Conservation (phyloP, 2,113 vertebrate species). For the Carettochelys insculpta region DNA sequence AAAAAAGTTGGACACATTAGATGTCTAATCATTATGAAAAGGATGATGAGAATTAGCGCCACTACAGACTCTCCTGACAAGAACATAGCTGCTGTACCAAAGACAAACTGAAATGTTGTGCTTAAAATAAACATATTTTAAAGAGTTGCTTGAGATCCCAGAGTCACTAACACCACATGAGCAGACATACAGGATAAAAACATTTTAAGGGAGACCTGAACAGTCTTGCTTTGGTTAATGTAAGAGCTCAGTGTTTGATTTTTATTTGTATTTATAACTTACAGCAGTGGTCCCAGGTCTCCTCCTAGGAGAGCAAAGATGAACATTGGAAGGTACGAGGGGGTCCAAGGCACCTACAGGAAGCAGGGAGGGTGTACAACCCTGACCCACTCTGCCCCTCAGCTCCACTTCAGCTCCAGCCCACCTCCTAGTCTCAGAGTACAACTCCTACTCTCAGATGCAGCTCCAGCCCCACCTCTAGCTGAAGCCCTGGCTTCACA, state of each 20-base stretch:
- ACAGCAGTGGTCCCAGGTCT: too few species aligned
- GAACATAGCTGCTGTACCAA: not conserved
- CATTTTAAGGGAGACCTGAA: not conserved
- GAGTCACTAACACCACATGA: not conserved
- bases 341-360: too few species aligned
- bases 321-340: too few species aligned
- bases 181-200: not conserved
- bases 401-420: too few species aligned
- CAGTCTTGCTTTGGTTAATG: too few species aligned
- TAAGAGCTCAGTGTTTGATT: not conserved
- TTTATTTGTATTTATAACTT: not conserved
- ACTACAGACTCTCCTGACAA: not conserved
- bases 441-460: too few species aligned
- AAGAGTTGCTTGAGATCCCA: not conserved
- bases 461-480: too few species aligned
- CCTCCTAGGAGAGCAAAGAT: too few species aligned
- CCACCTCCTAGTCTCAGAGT: too few species aligned
- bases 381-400: too few species aligned
- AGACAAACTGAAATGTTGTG: not conserved
- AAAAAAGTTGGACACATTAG: conserved; percentile 42
- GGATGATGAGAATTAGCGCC: not conserved
- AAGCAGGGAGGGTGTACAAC: too few species aligned
- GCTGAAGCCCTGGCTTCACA: too few species aligned
- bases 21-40: not conserved
- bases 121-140: not conserved